Conservation (phyloP, 2,797 vertebrate genomes). For the Clamator glandarius region DNA sequence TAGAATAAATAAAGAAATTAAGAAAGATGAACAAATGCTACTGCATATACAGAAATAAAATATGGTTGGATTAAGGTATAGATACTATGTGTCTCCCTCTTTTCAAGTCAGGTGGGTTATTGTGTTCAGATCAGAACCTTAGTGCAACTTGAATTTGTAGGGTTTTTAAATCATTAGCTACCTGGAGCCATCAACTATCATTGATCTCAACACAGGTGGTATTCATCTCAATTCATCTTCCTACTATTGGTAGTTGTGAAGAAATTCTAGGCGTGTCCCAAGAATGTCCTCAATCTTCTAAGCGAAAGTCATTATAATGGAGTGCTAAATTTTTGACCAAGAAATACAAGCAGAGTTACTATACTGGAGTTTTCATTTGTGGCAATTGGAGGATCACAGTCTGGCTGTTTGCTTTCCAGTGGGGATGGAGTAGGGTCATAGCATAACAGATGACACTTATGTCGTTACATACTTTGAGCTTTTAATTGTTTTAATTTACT, state of each 20-base stretch:
- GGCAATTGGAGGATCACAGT: not conserved
- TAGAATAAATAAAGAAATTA: not conserved
- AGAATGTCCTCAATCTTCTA: not conserved
- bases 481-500: not conserved
- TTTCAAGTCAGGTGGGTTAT: not conserved
- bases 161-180: not conserved
- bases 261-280: not conserved
- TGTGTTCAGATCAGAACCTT: not conserved
- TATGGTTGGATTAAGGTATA: not conserved
- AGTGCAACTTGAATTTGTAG: not conserved
- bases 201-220: not conserved
- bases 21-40: not conserved
- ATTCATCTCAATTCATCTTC: not conserved
- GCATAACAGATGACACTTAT: not conserved
- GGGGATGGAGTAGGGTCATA: no score
- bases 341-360: not conserved
- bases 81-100: not conserved
- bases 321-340: not conserved
- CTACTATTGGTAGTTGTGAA: not conserved
- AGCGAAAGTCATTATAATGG: not conserved
- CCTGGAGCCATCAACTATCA: not conserved
- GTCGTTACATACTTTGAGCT: fast-evolving
- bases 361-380: not conserved
- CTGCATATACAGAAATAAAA: not conserved
- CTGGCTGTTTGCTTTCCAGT: not conserved